Evolutionary conservation across 2,113 vertebrate genomes (phyloP), one percentile per base, ranked within the genome.

Genomic region (Nycticryphes semicollaris): DNA sequence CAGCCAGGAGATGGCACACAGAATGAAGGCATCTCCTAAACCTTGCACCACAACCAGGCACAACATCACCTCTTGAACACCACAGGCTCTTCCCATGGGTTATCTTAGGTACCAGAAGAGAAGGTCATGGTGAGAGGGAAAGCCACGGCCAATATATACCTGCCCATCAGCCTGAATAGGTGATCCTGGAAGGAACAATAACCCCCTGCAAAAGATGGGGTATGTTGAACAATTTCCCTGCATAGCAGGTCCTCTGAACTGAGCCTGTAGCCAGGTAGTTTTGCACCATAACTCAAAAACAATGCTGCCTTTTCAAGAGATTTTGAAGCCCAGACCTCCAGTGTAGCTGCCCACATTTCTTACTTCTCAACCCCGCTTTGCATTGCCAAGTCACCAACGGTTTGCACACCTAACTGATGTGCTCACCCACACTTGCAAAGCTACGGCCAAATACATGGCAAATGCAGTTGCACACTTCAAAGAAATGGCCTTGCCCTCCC

Each of bases 391-490:
- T 90, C 24, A 60, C 6, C 39, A 72, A 24, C 2, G 22, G 25
- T 73, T 51, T 60, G 66, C 41, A 35, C 1, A 1, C 14, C 45
- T 85, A 22, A 67, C 39, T 43, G 27, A 31, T 21, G 10, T 2
- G 60, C 79, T 62, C 48, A 28, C 56, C 72, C 63, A 43, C 22
- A 51, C 1, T 3, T n/a, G 69, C 79, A 68, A 47, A 82, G 24
- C 72, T 53, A 39, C 41, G 41, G 54, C 41, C 23, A 12, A 73
- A n/a, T 6, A 67, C 51, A 22, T 13, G 0, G 0, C 88, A 62
- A 88, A 96, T 89, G 93, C 96, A 96, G 93, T 96, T 96, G 96
- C 96, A 96, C 96, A 92, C 95, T 81, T 93, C 43, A 1, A 67
- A 86, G 51, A 95, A 91, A 64, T 7, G 4, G 83, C 84, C 74